Evolutionary conservation across 2,888 invertebrate species (phyloP), one percentile per base, ranked within the genome.

Genomic region (Melanophora roralis): DNA sequence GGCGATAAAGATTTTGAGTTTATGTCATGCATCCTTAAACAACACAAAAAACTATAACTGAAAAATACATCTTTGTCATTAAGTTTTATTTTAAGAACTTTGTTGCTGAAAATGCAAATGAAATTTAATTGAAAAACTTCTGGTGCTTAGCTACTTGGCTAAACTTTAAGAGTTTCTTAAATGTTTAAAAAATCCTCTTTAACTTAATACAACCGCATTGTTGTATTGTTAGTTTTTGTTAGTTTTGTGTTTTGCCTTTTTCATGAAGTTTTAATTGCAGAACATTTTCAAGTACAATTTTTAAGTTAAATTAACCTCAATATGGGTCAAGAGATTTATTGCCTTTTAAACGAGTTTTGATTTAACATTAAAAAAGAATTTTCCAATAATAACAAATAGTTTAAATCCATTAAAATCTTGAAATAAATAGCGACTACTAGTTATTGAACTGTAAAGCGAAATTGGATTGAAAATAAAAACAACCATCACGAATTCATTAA

Each of bases 401-500:
- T 67, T 51, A 59, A 67, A 59, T 49, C 57, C 65, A 65, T 49
- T 74, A 21, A 59, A 67, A 67, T 49, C 16, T 34, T 32, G 51
- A 57, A 23, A 55, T 19, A 47, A 43, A 45, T 38, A 27, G 14
- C 19, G 4, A 8, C n/a, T 27, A 36, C 16, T 36, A 53, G 32
- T 12, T 55, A 73, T 64, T 64, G 64, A 74, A 67, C 65, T 34
- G 51, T 27, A 19, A 74, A 51, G 51, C 49, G 59, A 74, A 74
- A 64, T 1, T 55, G 45, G 36, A 38, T 49, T 59, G 16, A 27
- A 57, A 74, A 65, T 65, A 19, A 68, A 75, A 75, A 76, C 69
- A 71, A 55, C 69, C 69, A 77, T 71, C 76, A 71, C 69, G 69
- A 69, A 77, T 69, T 77, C 76, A 77, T 77, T 77, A 77, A 77